Base-by-base conservation (phyloP, 2,113 vertebrate genomes). In the Anseranas semipalmata region DNA sequence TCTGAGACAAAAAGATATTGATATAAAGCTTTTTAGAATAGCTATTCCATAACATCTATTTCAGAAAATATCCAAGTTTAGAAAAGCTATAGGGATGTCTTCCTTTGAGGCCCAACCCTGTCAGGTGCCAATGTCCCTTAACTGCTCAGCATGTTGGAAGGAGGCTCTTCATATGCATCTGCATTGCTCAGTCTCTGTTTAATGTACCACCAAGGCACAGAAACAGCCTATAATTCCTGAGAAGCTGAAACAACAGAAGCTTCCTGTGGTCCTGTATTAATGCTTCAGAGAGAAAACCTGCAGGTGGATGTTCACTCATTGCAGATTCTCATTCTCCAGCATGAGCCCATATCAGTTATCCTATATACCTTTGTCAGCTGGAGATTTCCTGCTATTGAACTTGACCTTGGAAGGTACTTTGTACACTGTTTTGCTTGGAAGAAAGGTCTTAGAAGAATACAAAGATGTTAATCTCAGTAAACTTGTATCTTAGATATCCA, bases 231-330 rank as follows among this genome's bases (percentile, higher is more conserved):
- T 85, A 95, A 93, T 93, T 97, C 77, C 73, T 76, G 70, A 92
- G 95, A 93, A 94, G 39, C 91, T 85, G 93, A 97, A 96, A 97
- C n/a, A 85, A 74, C 73, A 92, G 91, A 74, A 92, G 80, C 77
- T 97, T 96, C 95, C 96, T 85, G 92, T 79, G 90, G 94, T 85
- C 94, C 80, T 93, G 28, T 93, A 96, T 96, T 95, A 93, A 95
- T 0, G 12, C 35, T 95, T 95, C 91, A 68, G 74, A 95, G 74
- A 55, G 82, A 95, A 97, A 95, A 95, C 48, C 92, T 92, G 96
- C 95, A 90, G 94, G 92, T 95, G 83, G 79, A 92, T 72, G 79
- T 68, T 96, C 80, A 37, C 39, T 95, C 93, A 94, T 78, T 96
- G 85, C 83, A 87, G 72, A 92, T 82, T 96, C 76, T 85, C 78